A percentile compares a stretch with the other conserved stretches of the same genome.
phyloP scores from a whole-genome alignment of 2,888 invertebrate species.

The Eupithecia vulgata region DNA sequence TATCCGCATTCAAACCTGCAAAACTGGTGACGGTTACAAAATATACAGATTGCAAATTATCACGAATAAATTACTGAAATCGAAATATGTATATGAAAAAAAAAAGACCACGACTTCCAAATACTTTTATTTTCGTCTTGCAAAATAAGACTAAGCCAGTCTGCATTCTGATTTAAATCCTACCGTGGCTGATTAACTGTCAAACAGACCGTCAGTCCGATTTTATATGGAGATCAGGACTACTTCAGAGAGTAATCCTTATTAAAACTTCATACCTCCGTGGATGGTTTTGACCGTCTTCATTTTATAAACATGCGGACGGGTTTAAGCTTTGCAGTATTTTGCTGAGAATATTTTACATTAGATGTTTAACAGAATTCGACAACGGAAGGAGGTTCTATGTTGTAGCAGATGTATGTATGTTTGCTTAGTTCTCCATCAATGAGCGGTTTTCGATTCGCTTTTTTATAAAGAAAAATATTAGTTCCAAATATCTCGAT shows the following conservation, averaged over 20 bases:
- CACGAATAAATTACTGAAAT: background rate
- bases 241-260: slow-evolving; percentile 44
- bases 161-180: slow-evolving; percentile 21
- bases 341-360: background rate
- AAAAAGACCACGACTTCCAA: background rate
- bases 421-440: no score
- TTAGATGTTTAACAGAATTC: background rate
- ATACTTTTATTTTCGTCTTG: slow-evolving; percentile 6
- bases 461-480: no score
- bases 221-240: slow-evolving; percentile 31
- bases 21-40: background rate
- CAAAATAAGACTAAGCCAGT: slow-evolving; percentile 17
- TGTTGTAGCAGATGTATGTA: background rate
- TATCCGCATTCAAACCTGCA: background rate
- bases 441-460: no score
- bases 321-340: background rate
- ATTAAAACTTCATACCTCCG: slow-evolving; percentile 39
- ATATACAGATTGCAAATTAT: background rate
- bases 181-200: slow-evolving; percentile 52
- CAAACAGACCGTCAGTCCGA: slow-evolving; percentile 47
- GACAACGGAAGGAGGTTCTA: background rate
- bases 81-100: background rate
- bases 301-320: slow-evolving; percentile 9
- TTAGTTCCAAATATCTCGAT: no score
- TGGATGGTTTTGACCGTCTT: background rate